phyloP scores from a whole-genome alignment of 1,140 invertebrate species.

The Drosophila ohnishii region DNA sequence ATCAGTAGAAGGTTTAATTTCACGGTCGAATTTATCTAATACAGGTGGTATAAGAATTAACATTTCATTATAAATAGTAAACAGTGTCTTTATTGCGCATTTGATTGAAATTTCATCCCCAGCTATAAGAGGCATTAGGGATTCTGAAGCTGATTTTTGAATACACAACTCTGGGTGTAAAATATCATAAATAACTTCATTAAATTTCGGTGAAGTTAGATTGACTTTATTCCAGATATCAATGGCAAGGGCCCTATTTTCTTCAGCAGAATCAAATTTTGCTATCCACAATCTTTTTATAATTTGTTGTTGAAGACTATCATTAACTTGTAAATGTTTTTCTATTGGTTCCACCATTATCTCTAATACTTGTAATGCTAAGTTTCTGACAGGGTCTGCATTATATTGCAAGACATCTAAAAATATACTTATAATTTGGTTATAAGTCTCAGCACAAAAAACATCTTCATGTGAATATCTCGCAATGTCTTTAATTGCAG shows the following conservation, averaged over 20 bases:
- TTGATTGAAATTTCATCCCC: constrained; percentile 85
- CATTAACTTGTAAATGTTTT: constrained; percentile 85
- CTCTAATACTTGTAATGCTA: constrained; percentile 89
- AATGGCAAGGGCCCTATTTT: constrained; percentile 88
- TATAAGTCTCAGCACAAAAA: constrained; percentile 86
- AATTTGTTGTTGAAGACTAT: constrained; percentile 85
- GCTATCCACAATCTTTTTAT: constrained; percentile 90
- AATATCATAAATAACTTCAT: constrained; percentile 89
- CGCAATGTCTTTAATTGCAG: constrained; percentile 90
- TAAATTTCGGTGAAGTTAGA: constrained; percentile 85
- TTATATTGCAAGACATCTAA: constrained; percentile 89
- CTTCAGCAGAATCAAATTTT: constrained; percentile 88
- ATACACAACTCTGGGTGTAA: constrained; percentile 91
- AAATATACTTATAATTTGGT: constrained; percentile 90
- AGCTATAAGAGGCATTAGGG: constrained; percentile 88
- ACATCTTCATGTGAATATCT: constrained; percentile 87
- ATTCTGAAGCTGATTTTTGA: constrained; percentile 90
- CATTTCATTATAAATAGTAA: constrained; percentile 91
- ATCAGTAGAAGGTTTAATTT: constrained; percentile 91
- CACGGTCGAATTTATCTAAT: constrained; percentile 95
- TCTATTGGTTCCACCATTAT: constrained; percentile 88
- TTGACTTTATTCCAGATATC: constrained; percentile 87
- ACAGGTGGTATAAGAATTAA: constrained; percentile 91
- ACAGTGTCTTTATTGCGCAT: constrained; percentile 86
- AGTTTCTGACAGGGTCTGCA: constrained; percentile 89